Evolutionary conservation across 1,140 invertebrate species (phyloP).

Genomic region (Formica selysi): DNA sequence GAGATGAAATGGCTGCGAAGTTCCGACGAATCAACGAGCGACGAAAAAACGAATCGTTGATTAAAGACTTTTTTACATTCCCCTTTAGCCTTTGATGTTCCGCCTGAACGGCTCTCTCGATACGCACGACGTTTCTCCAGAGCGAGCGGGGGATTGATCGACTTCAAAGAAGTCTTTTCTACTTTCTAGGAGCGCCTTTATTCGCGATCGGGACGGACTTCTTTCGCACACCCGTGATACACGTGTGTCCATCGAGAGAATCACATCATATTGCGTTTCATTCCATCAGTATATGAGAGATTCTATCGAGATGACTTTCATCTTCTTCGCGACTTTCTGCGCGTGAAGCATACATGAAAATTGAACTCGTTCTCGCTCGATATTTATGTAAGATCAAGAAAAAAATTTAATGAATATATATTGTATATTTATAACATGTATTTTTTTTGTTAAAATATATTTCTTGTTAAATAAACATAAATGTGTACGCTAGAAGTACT

Average conservation of each 20-base stretch:
- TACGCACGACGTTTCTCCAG: slow-evolving; percentile 45
- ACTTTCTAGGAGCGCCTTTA: slow-evolving; percentile 21
- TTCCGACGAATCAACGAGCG: slow-evolving; percentile 43
- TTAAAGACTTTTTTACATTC: slow-evolving; percentile 57
- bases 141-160: slow-evolving; percentile 25
- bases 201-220: slow-evolving; percentile 24
- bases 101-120: slow-evolving; percentile 12
- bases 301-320: neutral
- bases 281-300: neutral
- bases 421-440: neutral
- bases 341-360: neutral
- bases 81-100: slow-evolving; percentile 48
- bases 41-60: slow-evolving; percentile 55
- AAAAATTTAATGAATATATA: neutral
- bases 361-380: neutral
- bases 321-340: neutral
- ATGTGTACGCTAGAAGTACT: slow-evolving; percentile 1
- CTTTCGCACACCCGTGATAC: neutral
- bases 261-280: slow-evolving; percentile 17
- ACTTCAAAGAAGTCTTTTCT: slow-evolving; percentile 62
- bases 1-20: slow-evolving; percentile 49
- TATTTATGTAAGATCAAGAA: neutral
- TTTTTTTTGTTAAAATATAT: neutral
- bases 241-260: neutral
- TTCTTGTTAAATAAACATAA: neutral